A percentile compares a stretch with the other conserved stretches of the same genome.
Conservation (phyloP, 2,888 invertebrate species). For the Amaurobius ferox region DNA sequence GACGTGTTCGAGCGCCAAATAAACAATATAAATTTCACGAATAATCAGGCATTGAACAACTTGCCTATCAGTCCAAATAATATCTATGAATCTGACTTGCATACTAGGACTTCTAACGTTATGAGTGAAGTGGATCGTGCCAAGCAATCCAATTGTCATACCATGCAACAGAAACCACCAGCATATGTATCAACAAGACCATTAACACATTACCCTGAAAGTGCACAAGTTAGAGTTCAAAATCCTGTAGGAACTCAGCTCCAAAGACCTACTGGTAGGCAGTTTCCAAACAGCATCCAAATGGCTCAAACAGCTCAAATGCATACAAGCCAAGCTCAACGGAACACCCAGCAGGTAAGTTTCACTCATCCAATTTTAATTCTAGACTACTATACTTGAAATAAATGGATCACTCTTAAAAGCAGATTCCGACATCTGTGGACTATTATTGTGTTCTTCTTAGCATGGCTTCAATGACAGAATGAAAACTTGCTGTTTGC, state of each 20-base stretch:
- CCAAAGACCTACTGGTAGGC: constrained; percentile 25
- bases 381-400: no score
- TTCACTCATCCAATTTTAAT: no score
- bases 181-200: constrained; percentile 76
- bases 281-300: constrained; percentile 80
- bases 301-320: constrained; percentile 82
- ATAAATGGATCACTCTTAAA: no score
- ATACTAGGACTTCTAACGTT: constrained; percentile 17
- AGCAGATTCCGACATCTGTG: no score
- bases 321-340: constrained; percentile 75
- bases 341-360: constrained; percentile 86
- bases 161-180: constrained; percentile 42
- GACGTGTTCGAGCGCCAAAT: constrained; percentile 33
- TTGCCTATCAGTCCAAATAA: constrained; percentile 42
- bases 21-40: constrained; percentile 8
- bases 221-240: constrained; percentile 16
- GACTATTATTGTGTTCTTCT: no score
- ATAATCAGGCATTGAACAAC: neutral
- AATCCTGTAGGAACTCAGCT: constrained; percentile 14
- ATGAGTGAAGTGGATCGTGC: constrained; percentile 11
- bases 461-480: no score
- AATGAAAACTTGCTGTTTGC: no score
- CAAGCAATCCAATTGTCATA: constrained; percentile 1
- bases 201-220: constrained; percentile 76
- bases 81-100: constrained; percentile 27